Evolutionary conservation across 2,797 vertebrate genomes (phyloP).

Genomic region (Argyrosomus regius): DNA sequence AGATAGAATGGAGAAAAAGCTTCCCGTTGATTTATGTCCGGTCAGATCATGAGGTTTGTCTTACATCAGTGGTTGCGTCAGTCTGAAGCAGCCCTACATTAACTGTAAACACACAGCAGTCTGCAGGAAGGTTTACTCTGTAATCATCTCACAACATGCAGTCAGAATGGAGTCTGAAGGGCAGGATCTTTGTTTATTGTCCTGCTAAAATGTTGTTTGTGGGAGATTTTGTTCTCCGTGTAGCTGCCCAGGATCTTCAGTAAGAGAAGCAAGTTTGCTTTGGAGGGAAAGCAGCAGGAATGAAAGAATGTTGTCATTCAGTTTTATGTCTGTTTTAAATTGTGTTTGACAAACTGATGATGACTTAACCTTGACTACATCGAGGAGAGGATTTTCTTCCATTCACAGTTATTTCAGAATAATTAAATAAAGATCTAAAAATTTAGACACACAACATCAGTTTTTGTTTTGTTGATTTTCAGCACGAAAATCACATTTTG

Average conservation of each 20-base stretch:
- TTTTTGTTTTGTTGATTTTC: background rate
- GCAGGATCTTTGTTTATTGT: slow-evolving; percentile 26
- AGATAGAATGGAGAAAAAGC: background rate
- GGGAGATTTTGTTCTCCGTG: slow-evolving; percentile 4
- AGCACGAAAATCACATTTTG: slow-evolving; percentile 1
- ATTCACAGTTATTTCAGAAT: background rate
- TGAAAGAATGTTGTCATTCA: slow-evolving; percentile 3
- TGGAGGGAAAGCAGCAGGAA: slow-evolving; percentile 5
- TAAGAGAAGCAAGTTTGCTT: background rate
- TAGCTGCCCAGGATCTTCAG: background rate
- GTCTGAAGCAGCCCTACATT: slow-evolving; percentile 34
- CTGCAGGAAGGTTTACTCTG: slow-evolving; percentile 27
- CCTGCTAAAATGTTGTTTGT: slow-evolving; percentile 37
- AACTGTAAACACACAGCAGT: slow-evolving; percentile 33
- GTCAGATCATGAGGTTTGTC: slow-evolving; percentile 26
- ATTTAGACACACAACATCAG: background rate
- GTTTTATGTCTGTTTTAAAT: background rate
- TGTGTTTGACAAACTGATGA: background rate
- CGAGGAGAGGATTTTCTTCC: background rate
- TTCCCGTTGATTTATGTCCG: slow-evolving; percentile 26
- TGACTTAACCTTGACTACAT: slow-evolving; percentile 20
- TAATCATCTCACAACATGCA: slow-evolving; percentile 51
- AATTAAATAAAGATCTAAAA: background rate
- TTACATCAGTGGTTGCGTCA: slow-evolving; percentile 35
- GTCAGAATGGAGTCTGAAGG: background rate